A percentile compares a stretch with the other conserved stretches of the same genome.
These are phyloP conservation scores for Amblyjoppa proteus DNA, from an alignment of 2,888 invertebrate species.

Conservation along the genomic window DNA sequence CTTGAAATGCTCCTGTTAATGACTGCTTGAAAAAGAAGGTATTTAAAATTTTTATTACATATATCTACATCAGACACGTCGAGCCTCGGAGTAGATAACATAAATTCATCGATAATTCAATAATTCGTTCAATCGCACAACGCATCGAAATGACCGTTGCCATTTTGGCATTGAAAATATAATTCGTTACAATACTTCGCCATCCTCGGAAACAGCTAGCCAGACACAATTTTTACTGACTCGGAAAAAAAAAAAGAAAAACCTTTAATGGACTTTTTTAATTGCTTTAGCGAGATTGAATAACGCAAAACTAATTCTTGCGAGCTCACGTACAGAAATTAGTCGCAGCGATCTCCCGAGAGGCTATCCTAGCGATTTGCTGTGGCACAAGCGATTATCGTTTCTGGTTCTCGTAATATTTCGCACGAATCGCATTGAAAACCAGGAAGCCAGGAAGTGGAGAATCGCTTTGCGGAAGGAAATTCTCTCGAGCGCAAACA, in stretches of 20 bases:
- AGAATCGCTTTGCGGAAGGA: constrained; percentile 77
- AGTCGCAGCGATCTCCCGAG: background rate
- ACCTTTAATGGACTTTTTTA: background rate
- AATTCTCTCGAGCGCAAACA: constrained; percentile 68
- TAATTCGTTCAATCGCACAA: no score
- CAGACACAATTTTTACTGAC: background rate
- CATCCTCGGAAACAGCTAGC: no score
- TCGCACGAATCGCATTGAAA: constrained; percentile 11
- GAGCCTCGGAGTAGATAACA: no score
- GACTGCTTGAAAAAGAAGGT: no score
- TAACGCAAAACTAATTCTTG: background rate
- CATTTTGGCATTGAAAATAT: no score
- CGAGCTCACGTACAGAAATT: background rate
- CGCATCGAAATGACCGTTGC: no score
- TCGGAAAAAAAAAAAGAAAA: background rate
- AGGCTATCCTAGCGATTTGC: background rate
- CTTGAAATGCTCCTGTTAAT: no score
- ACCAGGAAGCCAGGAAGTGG: constrained; percentile 58
- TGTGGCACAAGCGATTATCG: background rate
- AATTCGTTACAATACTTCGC: background rate
- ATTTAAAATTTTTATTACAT: no score
- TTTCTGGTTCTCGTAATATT: constrained; percentile 11
- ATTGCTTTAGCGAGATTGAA: background rate
- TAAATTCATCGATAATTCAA: no score
- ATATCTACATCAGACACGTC: no score